Evolutionary conservation across 2,888 invertebrate species (phyloP), one percentile per base, ranked within the genome.

Genomic region (Corythucha ciliata): DNA sequence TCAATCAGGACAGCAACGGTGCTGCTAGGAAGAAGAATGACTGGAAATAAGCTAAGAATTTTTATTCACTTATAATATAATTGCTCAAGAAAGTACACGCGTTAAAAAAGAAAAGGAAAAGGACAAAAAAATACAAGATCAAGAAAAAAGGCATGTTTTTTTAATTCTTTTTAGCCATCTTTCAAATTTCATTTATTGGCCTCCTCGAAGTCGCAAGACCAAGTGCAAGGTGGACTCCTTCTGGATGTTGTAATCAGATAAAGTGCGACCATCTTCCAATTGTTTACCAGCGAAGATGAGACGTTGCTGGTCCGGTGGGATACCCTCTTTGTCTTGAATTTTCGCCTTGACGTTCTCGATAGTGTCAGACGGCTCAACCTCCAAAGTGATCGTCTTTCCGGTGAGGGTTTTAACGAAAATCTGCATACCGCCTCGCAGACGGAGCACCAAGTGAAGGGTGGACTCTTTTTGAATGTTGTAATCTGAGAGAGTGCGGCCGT

Each of bases 321-420:
- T 77, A 1, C 75, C 74, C 61, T 78, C 75, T 59, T 77, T 77
- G 58, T 78, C 77, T 54, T 73, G 73, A 52, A 73, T 74, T 59
- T 74, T 74, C 0, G 72, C 71, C 61, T 77, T 77, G 0, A 77
- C 76, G 67, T 76, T 76, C 60, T 77, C 76, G 58, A 78, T 77
- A 0, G 75, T 73, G 59, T 77, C 77, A 0, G 75, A 73, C 4
- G 77, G 69, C 61, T 79, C 79, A 1, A 76, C 69, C 56, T 69
- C 69, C 4, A 69, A 58, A 6, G 70, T 69, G 57, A 70, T 71
- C 47, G 72, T n/a, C n/a, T 72, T 72, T 25, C 71, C 71, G 2
- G 71, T 72, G 1, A 72, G 61, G 6, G 72, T 72, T 59, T 72
- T 73, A 14, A 71, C 70, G 60, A 70, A 75, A 60, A 78, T 78